Percentiles rank a stretch among this genome's conserved stretches.
Evolutionary conservation across 2,797 vertebrate genomes (phyloP).

Genomic region (Lutjanus argentimaculatus): DNA sequence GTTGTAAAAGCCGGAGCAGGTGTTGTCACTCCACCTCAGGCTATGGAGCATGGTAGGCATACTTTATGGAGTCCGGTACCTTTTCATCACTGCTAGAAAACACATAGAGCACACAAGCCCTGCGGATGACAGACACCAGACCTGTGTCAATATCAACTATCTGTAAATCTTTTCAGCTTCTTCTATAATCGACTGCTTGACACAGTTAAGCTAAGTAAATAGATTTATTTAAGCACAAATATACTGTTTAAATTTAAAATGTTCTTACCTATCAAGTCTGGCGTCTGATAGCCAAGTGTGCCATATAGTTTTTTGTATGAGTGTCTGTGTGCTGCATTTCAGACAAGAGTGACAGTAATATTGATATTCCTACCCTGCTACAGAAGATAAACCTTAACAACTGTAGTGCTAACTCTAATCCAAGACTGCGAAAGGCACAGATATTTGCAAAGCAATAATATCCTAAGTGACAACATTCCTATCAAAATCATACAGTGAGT

Average conservation of each 20-base stretch:
- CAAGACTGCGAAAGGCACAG: constrained; percentile 84
- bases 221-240: constrained; percentile 55
- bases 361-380: constrained; percentile 78
- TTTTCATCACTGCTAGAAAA: constrained; percentile 74
- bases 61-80: constrained; percentile 75
- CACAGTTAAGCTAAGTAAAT: constrained; percentile 51
- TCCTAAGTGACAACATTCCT: constrained; percentile 82
- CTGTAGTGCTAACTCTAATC: constrained; percentile 81
- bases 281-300: constrained; percentile 64
- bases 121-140: constrained; percentile 64
- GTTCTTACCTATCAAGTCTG: constrained; percentile 58
- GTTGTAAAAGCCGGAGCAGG: constrained; percentile 82
- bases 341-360: constrained; percentile 70
- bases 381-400: constrained; percentile 79
- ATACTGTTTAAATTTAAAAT: constrained; percentile 31
- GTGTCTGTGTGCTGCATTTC: constrained; percentile 59
- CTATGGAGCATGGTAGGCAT: constrained; percentile 70
- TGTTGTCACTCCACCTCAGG: constrained; percentile 75
- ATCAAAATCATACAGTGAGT: constrained; percentile 79
- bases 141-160: constrained; percentile 61
- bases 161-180: constrained; percentile 56
- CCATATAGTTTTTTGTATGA: constrained; percentile 52
- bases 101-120: constrained; percentile 60
- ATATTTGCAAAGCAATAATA: constrained; percentile 85
- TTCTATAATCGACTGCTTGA: constrained; percentile 50